These are phyloP conservation scores for Bombus sibiricus DNA, from an alignment of 1,140 invertebrate species.

Conservation along the genomic window DNA sequence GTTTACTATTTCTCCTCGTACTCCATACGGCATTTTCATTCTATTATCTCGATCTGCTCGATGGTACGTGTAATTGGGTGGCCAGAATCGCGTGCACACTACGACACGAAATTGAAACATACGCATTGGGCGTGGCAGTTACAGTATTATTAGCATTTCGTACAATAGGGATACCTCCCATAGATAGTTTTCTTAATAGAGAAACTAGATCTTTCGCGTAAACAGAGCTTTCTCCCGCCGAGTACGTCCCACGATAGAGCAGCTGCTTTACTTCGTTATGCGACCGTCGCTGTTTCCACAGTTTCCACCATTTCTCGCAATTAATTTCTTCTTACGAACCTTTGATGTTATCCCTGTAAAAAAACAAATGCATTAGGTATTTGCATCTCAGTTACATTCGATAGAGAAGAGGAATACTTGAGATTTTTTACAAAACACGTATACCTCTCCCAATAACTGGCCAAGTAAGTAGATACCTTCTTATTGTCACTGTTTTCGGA, in stretches of 20 bases:
- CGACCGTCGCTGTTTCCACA: no score
- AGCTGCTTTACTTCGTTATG: no score
- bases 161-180: neutral
- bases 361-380: neutral
- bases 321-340: neutral
- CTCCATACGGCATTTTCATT: conserved; percentile 30
- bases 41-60: conserved; percentile 66
- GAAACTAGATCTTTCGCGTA: neutral
- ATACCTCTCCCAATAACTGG: neutral
- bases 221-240: neutral
- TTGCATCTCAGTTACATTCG: neutral
- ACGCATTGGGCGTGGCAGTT: conserved; percentile 35
- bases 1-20: conserved; percentile 39
- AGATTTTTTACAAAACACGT: neutral
- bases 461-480: neutral
- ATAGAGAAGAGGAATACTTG: neutral
- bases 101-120: conserved; percentile 29
- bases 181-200: neutral
- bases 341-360: neutral
- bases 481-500: neutral
- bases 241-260: no score
- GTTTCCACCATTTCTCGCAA: neutral
- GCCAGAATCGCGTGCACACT: conserved; percentile 40
- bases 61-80: conserved; percentile 67
- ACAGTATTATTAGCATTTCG: conserved; percentile 8